phyloP scores from a whole-genome alignment of 2,113 vertebrate species.

The Noctilio leporinus region DNA sequence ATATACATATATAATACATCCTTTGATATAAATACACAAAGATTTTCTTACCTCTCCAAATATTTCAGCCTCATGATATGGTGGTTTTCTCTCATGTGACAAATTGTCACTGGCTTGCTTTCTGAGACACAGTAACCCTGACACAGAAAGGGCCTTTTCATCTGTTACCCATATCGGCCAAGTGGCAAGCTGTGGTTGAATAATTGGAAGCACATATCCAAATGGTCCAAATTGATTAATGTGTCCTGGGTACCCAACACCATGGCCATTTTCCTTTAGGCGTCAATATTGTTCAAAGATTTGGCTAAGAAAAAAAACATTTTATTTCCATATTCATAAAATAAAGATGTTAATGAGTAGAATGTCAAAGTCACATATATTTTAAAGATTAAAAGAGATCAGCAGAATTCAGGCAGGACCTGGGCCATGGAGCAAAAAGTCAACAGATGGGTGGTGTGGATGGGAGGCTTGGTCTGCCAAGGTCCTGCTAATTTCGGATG shows the following conservation, averaged over 20 bases:
- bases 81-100: background rate
- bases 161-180: slow-evolving; percentile 11
- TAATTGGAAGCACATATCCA: slow-evolving; percentile 12
- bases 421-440: background rate
- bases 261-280: background rate
- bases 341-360: background rate
- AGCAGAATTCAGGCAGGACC: slow-evolving; percentile 3
- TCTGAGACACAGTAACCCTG: background rate
- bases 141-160: slow-evolving; percentile 9
- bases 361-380: background rate
- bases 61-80: background rate
- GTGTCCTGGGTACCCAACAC: background rate
- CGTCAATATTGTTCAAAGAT: background rate
- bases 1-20: background rate
- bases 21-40: background rate
- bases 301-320: background rate
- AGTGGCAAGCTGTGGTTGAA: background rate
- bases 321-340: background rate
- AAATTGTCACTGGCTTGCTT: background rate
- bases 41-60: background rate
- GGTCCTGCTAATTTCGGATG: background rate
- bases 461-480: background rate
- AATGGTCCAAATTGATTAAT: background rate
- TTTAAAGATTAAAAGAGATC: background rate
- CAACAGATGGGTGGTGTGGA: background rate